Conservation (phyloP, 2,888 invertebrate genomes). For the Dasysyrphus tricinctus region DNA sequence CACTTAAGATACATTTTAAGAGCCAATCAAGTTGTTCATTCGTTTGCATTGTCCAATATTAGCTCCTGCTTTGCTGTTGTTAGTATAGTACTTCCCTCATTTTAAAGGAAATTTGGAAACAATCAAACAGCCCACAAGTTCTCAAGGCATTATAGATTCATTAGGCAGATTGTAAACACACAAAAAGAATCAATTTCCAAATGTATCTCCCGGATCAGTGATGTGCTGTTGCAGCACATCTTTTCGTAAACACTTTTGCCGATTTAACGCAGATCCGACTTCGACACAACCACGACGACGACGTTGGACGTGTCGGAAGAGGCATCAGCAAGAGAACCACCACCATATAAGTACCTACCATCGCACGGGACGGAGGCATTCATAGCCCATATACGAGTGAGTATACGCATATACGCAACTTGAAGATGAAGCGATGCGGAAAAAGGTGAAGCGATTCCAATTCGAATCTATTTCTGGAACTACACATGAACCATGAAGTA, state of each 20-base stretch:
- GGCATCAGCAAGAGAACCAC: background rate
- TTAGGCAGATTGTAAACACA: slow-evolving; percentile 67
- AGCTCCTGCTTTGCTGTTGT: background rate
- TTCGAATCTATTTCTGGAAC: slow-evolving; percentile 69
- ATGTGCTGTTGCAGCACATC: slow-evolving; percentile 30
- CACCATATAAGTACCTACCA: background rate
- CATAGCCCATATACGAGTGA: background rate
- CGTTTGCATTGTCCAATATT: background rate
- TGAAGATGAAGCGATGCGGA: slow-evolving; percentile 58
- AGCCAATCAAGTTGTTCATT: slow-evolving; percentile 7
- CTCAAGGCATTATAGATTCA: slow-evolving; percentile 58
- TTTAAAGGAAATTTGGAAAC: slow-evolving; percentile 29
- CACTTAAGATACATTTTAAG: background rate
- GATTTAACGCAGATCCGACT: slow-evolving; percentile 38
- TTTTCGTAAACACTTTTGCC: slow-evolving; percentile 36
- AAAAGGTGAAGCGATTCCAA: slow-evolving; percentile 68
- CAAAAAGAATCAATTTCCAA: slow-evolving; percentile 40
- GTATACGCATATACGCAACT: slow-evolving; percentile 21
- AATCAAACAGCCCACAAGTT: slow-evolving; percentile 46
- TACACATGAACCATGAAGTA: slow-evolving; percentile 69
- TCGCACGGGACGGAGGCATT: slow-evolving; percentile 33
- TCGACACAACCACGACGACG: background rate
- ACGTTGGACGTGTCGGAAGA: slow-evolving; percentile 4
- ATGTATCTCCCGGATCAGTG: slow-evolving; percentile 35
- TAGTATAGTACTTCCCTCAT: slow-evolving; percentile 4